Evolutionary conservation across 2,888 invertebrate genomes (phyloP), one percentile per base, ranked within the genome.

Genomic region (Liopterus haemorrhoidalis): DNA sequence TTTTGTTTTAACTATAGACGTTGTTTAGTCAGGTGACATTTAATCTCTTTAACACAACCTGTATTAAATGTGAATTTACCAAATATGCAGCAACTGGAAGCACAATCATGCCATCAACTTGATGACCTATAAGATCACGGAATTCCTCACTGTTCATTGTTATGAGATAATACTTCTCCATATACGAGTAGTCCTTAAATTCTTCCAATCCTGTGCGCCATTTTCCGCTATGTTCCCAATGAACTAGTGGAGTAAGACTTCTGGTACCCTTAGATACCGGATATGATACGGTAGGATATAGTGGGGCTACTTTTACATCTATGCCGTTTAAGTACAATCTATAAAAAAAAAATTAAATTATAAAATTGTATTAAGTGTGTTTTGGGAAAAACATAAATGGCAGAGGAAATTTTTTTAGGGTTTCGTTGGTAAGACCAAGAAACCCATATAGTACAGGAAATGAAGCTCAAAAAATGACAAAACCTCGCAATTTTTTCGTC

Each of bases 221-320:
- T 50, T 83, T 80, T 48, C 81, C 81, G 22, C 76, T 75, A 57
- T 92, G 91, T 55, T 92, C 87, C 90, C 91, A 91, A 46, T 76
- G 76, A 11, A 92, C 75, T 1, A 85, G 67, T n/a, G 87, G 82
- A 0, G 85, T 74, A 24, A 92, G 71, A 80, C 85, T 86, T 0
- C 88, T 84, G 0, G 91, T 92, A 0, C 82, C 81, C n/a, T 81
- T 75, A 0, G 87, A 81, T 2, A 91, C 91, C 0, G 92, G 92
- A 65, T 78, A 88, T 27, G 74, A 61, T 0, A 87, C 70, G n/a
- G 71, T 64, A 0, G 87, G 83, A 66, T 86, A 90, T 35, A 93
- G 70, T 42, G 79, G 78, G 1, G 81, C 73, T 4, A 88, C 66
- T 42, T 80, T 75, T 2, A 86, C 76, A 56, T 84, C 79, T 33